Conservation (phyloP, 2,888 invertebrate species). For the Drosophila tanythrix region DNA sequence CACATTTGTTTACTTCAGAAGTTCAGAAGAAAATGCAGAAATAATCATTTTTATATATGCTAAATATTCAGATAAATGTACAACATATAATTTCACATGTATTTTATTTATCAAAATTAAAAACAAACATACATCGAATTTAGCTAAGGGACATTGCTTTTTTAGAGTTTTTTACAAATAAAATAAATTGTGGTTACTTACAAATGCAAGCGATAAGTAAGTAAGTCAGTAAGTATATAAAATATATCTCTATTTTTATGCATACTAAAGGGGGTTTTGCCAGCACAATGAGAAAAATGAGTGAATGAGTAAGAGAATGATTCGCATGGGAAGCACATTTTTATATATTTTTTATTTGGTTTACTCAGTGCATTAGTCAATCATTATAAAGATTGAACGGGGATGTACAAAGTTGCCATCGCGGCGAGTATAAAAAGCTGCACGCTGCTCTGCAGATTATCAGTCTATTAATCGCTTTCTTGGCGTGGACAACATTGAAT, state of each 20-base stretch:
- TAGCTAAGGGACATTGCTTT: too few species aligned
- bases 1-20: background rate
- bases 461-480: conserved; percentile 9
- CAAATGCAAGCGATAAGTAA: too few species aligned
- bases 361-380: conserved; percentile 23
- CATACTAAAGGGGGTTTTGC: conserved; percentile 13
- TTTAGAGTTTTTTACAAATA: too few species aligned
- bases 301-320: conserved; percentile 9
- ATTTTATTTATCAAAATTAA: too few species aligned
- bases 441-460: background rate
- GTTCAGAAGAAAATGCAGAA: background rate
- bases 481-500: conserved; percentile 11
- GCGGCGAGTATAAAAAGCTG: conserved; percentile 29
- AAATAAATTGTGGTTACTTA: too few species aligned
- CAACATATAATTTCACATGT: background rate
- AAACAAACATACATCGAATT: too few species aligned
- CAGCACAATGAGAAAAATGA: background rate
- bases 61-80: background rate
- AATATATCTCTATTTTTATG: too few species aligned
- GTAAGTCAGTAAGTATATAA: too few species aligned
- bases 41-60: too few species aligned
- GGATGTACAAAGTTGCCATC: conserved; percentile 27
- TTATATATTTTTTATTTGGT: background rate
- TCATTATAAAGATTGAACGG: conserved; percentile 17
- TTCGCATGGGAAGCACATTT: conserved; percentile 36